Evolutionary conservation across 2,888 invertebrate genomes (phyloP), one percentile per base, ranked within the genome.

Genomic region (Caenorhabditis sinica): DNA sequence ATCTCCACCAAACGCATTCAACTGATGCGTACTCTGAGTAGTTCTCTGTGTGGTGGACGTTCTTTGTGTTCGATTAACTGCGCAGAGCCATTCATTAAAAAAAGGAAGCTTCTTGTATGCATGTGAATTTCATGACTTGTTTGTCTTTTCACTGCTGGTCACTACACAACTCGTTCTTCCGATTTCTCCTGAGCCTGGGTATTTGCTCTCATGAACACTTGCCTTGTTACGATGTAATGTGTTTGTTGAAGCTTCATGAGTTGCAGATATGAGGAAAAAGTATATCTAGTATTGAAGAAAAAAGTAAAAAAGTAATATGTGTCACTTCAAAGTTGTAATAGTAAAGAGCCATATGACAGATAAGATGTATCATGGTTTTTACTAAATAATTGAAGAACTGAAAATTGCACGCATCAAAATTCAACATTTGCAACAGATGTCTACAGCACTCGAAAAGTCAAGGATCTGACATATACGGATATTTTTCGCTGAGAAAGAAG

Each of bases 41-140:
- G 74, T 65, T 65, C 63, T 65, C 15, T 66, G 56, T n/a, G 11
- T 23, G 17, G n/a, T 45, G n/a, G 36, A 65, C 71, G 79, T 72
- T 79, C 79, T 79, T 58, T 79, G 40, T 28, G 63, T 4, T n/a
- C 5, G 28, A 25, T 58, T 60, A 20, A 60, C 33, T 58, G 43
- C 56, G 51, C 58, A 20, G 49, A 61, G 40, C 30, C n/a, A 60
- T 33, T 11, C 28, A 40, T 28, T 58, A 17, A 61, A 11, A 20
- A 25, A n/a, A 51, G 25, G 36, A 33, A 36, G n/a, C 25, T 15
- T 51, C 28, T 60, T 17, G 25, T 13, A 13, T 43, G 66, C 76
- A 77, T 77, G 77, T 79, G 71, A 79, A 79, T 79, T 53, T 43
- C 77, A 79, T 71, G 77, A 23, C 40, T 77, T 69, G 69, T 71